A percentile compares a stretch with the other conserved stretches of the same genome.
Conservation (phyloP, 2,113 vertebrate species). For the Sebastes schlegelii region DNA sequence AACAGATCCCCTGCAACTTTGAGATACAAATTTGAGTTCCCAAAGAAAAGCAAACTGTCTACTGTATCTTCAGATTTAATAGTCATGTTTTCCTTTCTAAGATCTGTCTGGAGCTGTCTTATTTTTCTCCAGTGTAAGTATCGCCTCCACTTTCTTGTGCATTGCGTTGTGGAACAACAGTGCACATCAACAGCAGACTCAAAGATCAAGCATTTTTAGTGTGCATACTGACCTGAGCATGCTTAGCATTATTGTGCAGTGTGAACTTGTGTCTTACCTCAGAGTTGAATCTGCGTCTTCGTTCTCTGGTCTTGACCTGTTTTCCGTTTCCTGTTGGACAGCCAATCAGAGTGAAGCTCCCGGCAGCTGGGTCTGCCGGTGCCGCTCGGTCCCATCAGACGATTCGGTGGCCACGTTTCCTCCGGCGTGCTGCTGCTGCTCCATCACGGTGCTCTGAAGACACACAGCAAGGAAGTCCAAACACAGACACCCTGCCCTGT, state of each 20-base stretch:
- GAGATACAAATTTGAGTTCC: neutral
- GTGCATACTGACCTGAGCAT: neutral
- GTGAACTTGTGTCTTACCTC: slow-evolving; percentile 40
- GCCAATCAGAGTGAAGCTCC: slow-evolving; percentile 51
- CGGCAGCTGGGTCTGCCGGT: neutral
- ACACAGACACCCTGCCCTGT: slow-evolving; percentile 21
- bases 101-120: neutral
- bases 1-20: neutral
- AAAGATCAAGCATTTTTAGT: neutral
- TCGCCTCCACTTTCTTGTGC: neutral
- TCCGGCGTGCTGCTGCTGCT: slow-evolving; percentile 34
- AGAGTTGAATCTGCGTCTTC: neutral
- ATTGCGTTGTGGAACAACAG: neutral
- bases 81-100: neutral
- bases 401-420: neutral
- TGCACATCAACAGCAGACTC: neutral
- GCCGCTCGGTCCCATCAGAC: neutral
- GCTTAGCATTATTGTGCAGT: neutral
- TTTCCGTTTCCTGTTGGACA: neutral
- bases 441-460: slow-evolving; percentile 11
- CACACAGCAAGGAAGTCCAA: neutral
- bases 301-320: neutral
- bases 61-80: neutral
- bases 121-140: no score
- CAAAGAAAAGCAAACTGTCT: neutral